Percentiles rank a stretch among this genome's conserved stretches.
Evolutionary conservation across 2,113 vertebrate genomes (phyloP).

Genomic region (Dipodomys ordii): DNA sequence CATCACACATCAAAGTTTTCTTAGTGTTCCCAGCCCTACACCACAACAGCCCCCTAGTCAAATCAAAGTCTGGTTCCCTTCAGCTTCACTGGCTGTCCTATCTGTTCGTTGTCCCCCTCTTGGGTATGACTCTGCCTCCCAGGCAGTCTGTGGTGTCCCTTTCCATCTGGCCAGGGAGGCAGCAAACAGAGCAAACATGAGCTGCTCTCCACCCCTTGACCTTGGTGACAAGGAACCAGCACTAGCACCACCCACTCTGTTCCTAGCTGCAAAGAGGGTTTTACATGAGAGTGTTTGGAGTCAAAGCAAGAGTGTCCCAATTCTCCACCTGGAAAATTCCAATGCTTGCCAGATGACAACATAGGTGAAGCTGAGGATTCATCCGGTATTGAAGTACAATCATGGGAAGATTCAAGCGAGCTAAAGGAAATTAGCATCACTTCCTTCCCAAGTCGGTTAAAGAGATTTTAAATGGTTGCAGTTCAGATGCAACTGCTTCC

Average conservation of each 20-base stretch:
- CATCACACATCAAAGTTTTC: neutral
- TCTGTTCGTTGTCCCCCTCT: fast-evolving
- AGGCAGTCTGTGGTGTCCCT: neutral
- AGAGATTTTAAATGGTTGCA: neutral
- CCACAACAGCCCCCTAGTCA: neutral
- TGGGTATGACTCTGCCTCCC: neutral
- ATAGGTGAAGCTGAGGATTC: neutral
- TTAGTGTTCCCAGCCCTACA: neutral
- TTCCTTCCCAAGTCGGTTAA: neutral
- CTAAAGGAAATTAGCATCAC: neutral
- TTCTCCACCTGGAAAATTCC: neutral
- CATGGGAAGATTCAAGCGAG: neutral
- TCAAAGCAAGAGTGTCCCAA: neutral
- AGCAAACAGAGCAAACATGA: neutral
- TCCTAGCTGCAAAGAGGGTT: neutral
- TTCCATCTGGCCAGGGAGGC: neutral
- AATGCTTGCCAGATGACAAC: neutral
- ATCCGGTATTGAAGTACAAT: neutral
- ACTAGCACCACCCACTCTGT: neutral
- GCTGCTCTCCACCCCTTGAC: neutral
- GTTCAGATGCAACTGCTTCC: neutral
- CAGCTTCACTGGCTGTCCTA: neutral
- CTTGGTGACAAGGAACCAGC: neutral
- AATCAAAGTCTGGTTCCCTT: neutral
- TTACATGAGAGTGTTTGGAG: neutral